Conservation (phyloP, 1,140 invertebrate genomes). For the Coptotermes formosanus region DNA sequence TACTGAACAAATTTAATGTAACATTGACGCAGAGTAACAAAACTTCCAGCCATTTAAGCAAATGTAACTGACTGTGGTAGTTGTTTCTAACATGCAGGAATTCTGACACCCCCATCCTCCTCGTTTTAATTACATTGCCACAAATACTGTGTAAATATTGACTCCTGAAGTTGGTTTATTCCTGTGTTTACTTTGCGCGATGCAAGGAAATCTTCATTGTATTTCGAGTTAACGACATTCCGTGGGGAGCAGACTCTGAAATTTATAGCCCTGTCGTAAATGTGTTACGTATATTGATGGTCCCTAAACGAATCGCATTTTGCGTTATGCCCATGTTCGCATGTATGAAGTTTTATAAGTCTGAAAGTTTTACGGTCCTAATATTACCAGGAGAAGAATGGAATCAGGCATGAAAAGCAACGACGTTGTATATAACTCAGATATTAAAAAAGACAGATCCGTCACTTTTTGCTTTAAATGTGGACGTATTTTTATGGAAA, state of each 20-base stretch:
- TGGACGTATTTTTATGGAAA: background rate
- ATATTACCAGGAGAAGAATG: too few species aligned
- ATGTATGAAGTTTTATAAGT: background rate
- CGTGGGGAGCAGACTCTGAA: background rate
- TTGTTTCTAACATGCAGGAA: too few species aligned
- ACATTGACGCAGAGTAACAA: too few species aligned
- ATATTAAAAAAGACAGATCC: background rate
- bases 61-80: too few species aligned
- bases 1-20: too few species aligned
- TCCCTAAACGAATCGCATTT: background rate
- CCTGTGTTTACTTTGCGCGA: background rate
- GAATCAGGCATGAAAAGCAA: background rate
- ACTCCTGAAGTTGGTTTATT: background rate
- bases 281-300: background rate
- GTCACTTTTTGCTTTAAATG: too few species aligned
- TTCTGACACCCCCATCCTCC: too few species aligned
- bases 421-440: background rate
- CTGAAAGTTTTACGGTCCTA: background rate
- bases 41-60: too few species aligned
- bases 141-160: background rate
- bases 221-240: background rate
- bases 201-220: background rate
- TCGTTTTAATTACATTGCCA: background rate
- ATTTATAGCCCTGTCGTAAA: background rate
- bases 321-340: background rate